Base-by-base conservation (phyloP, 2,113 vertebrate species). In the Antechinus stuartii region DNA sequence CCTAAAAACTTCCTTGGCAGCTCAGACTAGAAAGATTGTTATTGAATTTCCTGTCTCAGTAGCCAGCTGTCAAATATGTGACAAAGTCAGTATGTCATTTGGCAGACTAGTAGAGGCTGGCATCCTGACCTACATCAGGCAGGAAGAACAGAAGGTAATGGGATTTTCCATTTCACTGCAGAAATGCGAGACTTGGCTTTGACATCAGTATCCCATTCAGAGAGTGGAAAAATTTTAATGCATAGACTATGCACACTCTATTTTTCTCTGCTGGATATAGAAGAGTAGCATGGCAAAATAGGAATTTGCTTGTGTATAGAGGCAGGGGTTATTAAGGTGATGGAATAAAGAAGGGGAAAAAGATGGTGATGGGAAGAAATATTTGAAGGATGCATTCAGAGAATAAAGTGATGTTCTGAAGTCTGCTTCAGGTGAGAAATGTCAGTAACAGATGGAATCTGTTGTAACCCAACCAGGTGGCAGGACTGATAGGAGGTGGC, bases 211-310 rank as follows among this genome's bases (percentile, higher is more conserved):
- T 24, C 94, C 49, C 91, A 91, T 61, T 92, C 54, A 93, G 47
- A 91, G 30, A 92, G 93, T 96, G 96, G 94, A 95, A 91, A 91
- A 56, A 8, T 95, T 95, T 96, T 91, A 94, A 1, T 53, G 95
- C 84, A 93, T 97, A 94, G 93, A 91, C 96, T 93, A 93, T 96
- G 94, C 91, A 96, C 96, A 50, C 55, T 91, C 46, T 93, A 54
- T 95, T 92, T 94, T 89, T 47, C n/a, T 91, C 57, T 89, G 56
- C 50, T 94, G 90, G 54, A 92, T 93, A 95, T 35, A 30, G 90
- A 95, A 95, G 93, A 94, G 90, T 10, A 57, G 35, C 50, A 91
- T 91, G 91, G n/a, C 68, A 84, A 91, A 53, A 95, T 94, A 52
- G 96, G 96, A 96, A 56, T 14, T 92, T 90, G 92, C 76, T 9